Evolutionary conservation across 2,888 invertebrate species (phyloP).

Genomic region (Siphlonurus alternatus): DNA sequence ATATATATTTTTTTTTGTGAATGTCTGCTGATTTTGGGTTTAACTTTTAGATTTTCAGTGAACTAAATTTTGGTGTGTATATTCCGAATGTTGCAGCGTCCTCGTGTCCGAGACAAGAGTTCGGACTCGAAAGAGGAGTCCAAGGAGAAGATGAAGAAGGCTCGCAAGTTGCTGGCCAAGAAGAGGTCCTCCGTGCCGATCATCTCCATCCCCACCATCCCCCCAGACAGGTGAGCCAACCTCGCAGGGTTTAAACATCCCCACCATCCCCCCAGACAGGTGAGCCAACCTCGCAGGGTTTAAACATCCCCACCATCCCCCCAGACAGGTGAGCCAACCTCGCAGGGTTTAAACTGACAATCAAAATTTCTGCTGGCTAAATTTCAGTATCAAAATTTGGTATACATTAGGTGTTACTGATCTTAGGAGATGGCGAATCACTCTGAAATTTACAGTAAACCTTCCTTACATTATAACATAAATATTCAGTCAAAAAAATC

Average conservation of each 20-base stretch:
- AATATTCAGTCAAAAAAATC: no score
- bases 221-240: slow-evolving; percentile 43
- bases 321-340: slow-evolving; percentile 42
- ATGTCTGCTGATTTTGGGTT: no score
- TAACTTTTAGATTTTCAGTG: no score
- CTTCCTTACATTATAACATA: no score
- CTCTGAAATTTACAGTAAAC: no score
- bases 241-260: slow-evolving; percentile 82
- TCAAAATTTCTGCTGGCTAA: not conserved
- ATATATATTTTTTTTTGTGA: no score
- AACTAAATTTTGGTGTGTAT: no score
- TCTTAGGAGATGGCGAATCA: no score
- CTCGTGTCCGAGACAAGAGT: slow-evolving; percentile 16
- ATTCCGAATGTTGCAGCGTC: slow-evolving; percentile 8
- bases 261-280: slow-evolving; percentile 70
- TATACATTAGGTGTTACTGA: no score
- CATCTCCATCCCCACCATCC: slow-evolving; percentile 85
- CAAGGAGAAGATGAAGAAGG: slow-evolving; percentile 70
- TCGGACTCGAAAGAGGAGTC: slow-evolving; percentile 37
- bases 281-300: slow-evolving; percentile 54
- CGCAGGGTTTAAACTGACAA: slow-evolving; percentile 65
- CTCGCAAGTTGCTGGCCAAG: slow-evolving; percentile 70
- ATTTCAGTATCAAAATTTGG: not conserved
- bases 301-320: slow-evolving; percentile 85
- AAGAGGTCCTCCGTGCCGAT: slow-evolving; percentile 81